Evolutionary conservation across 2,797 vertebrate genomes (phyloP).

Genomic region (Vespertilio murinus): DNA sequence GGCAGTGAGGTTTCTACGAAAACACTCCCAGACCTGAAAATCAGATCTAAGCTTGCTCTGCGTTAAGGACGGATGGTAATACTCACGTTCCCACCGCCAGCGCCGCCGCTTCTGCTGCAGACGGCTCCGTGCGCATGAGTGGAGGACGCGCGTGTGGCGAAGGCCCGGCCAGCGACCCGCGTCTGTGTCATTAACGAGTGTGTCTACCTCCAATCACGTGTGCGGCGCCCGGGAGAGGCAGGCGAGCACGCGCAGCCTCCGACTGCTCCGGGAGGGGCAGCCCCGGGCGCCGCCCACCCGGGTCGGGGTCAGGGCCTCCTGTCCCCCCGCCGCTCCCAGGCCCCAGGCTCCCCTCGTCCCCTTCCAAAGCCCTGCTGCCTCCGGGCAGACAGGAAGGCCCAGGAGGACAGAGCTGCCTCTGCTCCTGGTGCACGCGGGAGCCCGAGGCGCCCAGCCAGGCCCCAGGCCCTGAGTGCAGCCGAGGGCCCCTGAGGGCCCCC

Average conservation of each 20-base stretch:
- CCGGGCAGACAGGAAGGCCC: accelerated
- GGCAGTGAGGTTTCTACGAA: not conserved
- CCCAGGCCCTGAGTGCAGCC: too few species aligned
- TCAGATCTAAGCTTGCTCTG: not conserved
- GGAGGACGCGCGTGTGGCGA: not conserved
- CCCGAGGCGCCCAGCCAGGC: not conserved
- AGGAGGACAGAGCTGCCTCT: not conserved
- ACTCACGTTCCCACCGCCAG: too few species aligned
- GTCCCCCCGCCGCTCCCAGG: not conserved
- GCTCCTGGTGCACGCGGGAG: accelerated
- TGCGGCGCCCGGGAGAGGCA: not conserved
- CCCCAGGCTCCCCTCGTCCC: not conserved
- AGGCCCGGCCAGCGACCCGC: not conserved
- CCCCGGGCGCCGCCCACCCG: not conserved
- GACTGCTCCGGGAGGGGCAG: not conserved
- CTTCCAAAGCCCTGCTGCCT: not conserved
- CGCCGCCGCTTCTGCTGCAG: not conserved
- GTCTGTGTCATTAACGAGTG: not conserved
- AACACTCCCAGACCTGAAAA: not conserved
- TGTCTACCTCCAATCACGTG: not conserved
- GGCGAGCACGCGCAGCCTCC: accelerated
- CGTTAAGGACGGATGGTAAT: not conserved
- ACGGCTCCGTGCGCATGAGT: accelerated
- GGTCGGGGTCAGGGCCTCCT: too few species aligned
- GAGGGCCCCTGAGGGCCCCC: accelerated